Conservation (phyloP, 2,797 vertebrate genomes). For the Sarcoramphus papa region DNA sequence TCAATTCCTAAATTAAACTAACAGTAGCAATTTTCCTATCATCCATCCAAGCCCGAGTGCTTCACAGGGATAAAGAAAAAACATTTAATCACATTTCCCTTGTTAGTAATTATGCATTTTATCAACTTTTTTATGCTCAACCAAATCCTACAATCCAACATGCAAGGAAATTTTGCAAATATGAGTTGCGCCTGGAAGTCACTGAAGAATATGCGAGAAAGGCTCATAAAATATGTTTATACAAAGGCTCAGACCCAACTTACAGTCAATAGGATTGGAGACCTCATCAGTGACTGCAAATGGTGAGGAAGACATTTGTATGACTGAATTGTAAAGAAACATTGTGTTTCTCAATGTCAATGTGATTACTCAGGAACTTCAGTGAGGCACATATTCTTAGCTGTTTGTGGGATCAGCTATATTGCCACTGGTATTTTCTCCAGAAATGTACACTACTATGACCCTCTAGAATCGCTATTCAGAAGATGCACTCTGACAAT, state of each 20-base stretch:
- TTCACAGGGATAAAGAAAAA: neutral
- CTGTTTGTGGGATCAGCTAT: neutral
- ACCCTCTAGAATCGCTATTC: neutral
- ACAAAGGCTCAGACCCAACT: neutral
- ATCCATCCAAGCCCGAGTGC: neutral
- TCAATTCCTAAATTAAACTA: neutral
- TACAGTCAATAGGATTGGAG: neutral
- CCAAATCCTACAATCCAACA: neutral
- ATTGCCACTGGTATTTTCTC: neutral
- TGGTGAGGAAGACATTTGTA: rapidly evolving
- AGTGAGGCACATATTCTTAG: neutral
- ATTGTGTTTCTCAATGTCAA: neutral
- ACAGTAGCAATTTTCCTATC: neutral
- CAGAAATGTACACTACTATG: neutral
- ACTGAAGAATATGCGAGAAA: neutral
- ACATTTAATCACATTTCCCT: neutral
- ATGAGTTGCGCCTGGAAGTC: neutral
- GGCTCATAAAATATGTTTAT: neutral
- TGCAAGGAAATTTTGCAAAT: neutral
- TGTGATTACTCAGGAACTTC: neutral
- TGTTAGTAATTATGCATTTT: neutral
- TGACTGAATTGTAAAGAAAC: neutral
- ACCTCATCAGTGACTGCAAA: neutral
- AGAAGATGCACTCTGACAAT: neutral
- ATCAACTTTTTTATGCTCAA: neutral